Conservation (phyloP, 2,113 vertebrate species). For the Telmatochromis sp. region DNA sequence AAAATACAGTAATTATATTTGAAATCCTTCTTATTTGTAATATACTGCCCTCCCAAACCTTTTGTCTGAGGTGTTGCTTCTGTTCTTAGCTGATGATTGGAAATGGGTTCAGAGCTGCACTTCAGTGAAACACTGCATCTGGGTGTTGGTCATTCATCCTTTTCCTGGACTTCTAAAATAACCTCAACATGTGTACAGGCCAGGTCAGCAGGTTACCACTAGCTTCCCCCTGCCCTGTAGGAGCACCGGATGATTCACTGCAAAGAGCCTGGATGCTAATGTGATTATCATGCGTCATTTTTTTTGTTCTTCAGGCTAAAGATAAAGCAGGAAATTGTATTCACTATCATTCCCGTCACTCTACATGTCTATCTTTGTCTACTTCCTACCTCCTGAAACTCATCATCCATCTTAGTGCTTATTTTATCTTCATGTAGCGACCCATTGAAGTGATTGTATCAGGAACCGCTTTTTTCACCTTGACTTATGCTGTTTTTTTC, state of each 20-base stretch:
- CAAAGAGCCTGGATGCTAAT: not conserved
- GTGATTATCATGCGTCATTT: not conserved
- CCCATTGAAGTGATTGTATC: not conserved
- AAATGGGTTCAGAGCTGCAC: not conserved
- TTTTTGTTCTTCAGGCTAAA: slow-evolving; percentile 8
- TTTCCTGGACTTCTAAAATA: slow-evolving; percentile 59
- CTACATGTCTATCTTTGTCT: slow-evolving; percentile 6
- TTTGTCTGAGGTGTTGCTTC: not conserved
- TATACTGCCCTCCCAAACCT: not conserved
- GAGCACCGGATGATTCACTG: slow-evolving; percentile 28
- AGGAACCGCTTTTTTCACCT: not conserved
- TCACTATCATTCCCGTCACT: slow-evolving; percentile 15
- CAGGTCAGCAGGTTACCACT: slow-evolving; percentile 21
- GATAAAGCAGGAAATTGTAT: slow-evolving; percentile 31
- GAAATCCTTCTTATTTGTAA: not conserved
- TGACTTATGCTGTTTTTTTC: too few species aligned
- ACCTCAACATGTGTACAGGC: not conserved
- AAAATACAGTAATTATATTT: not conserved
- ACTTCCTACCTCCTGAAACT: not conserved
- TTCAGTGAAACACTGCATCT: not conserved
- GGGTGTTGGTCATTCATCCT: slow-evolving; percentile 43
- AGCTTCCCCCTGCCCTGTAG: slow-evolving; percentile 7
- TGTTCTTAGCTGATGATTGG: not conserved
- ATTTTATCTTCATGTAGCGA: not conserved
- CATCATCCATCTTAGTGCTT: not conserved